Evolutionary conservation across 2,113 vertebrate species (phyloP), one percentile per base, ranked within the genome.

Genomic region (Anhinga rufa): DNA sequence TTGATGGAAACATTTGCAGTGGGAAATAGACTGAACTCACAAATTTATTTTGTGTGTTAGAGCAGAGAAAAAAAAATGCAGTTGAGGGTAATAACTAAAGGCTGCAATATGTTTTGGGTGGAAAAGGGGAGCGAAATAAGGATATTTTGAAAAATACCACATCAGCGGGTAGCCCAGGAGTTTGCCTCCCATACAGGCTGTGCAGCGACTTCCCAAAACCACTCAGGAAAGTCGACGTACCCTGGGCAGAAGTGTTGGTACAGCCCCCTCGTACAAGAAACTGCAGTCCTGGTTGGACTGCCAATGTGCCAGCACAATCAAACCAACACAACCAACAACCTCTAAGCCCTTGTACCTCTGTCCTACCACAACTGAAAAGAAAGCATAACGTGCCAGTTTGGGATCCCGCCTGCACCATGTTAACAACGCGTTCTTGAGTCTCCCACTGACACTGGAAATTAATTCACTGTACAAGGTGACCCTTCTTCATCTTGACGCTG

Each of bases 251-350:
- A 21, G 42, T 1, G 5, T 3, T 4, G 34, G 9, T 36, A 24
- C 31, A 31, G 36, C 22, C 32, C 20, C 49, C 20, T 18, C 1
- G 0, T 7, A 3, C 19, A 20, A 25, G 66, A 14, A 62, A 2
- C 20, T 8, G 40, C 26, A 21, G 2, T 9, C 36, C 80, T 34
- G 54, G 26, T 1, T 54, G 65, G 20, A 9, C 5, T 29, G 29
- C 17, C 9, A 0, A 1, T 2, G 40, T 15, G n/a, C 48, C 16
- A 38, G 29, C 51, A 21, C 48, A 17, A n/a, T 3, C 24, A 55
- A 32, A 54, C 1, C 60, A 25, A 2, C 46, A 1, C 0, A 17
- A 4, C 9, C 4, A 10, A 2, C 1, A 2, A 18, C 17, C 36
- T 15, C 17, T 10, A 22, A 29, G 5, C 31, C 21, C 69, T 75